Evolutionary conservation across 2,888 invertebrate genomes (phyloP).

Genomic region (Odiellus spinosus): DNA sequence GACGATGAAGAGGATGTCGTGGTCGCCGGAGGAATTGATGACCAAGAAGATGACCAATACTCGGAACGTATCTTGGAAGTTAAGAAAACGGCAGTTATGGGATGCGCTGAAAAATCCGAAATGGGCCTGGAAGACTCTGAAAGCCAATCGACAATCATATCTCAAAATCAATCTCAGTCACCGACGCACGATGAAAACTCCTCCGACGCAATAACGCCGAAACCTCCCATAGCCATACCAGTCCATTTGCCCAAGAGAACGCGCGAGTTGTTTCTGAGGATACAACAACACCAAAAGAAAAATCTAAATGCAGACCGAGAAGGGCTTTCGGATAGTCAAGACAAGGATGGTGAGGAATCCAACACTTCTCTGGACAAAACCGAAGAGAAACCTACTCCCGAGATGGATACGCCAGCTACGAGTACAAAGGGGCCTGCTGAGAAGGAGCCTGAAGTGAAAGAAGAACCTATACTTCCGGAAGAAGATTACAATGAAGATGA

Average conservation of each 20-base stretch:
- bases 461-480: constrained; percentile 4
- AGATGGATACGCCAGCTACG: constrained; percentile 20
- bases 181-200: too few species aligned
- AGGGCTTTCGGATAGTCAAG: constrained; percentile 11
- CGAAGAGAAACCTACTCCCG: constrained; percentile 21
- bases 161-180: too few species aligned
- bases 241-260: constrained; percentile 46
- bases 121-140: too few species aligned
- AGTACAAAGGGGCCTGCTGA: background rate
- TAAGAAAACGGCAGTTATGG: too few species aligned
- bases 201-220: too few species aligned
- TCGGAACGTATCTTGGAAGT: too few species aligned
- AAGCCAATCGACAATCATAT: too few species aligned
- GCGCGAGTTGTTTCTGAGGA: constrained; percentile 46
- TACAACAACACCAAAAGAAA: constrained; percentile 46
- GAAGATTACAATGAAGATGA: constrained; percentile 12
- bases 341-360: constrained; percentile 23
- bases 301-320: background rate
- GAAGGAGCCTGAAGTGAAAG: constrained; percentile 4
- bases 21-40: too few species aligned
- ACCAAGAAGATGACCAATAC: too few species aligned
- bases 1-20: too few species aligned
- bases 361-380: constrained; percentile 3
- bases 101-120: too few species aligned
- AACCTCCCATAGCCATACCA: constrained; percentile 26